phyloP scores from a whole-genome alignment of 1,140 invertebrate species.

The Drosophila ficusphila region DNA sequence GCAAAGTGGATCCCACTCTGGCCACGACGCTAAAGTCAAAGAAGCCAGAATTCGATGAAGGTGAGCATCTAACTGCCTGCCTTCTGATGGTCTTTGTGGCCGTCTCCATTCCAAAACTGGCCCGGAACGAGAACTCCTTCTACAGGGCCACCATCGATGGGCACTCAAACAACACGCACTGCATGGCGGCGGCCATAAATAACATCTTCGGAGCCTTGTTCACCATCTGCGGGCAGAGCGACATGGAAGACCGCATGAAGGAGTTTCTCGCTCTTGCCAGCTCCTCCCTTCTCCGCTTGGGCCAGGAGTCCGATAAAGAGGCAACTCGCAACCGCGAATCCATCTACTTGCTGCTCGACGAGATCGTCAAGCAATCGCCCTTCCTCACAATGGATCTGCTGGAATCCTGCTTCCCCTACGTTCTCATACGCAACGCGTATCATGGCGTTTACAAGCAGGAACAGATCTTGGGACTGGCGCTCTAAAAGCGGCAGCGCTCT shows the following conservation, averaged over 20 bases:
- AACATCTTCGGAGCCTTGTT: conserved; percentile 98
- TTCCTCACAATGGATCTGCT: conserved; percentile 99
- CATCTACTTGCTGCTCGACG: conserved; percentile 96
- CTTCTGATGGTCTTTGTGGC: conserved; percentile 99
- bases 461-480: conserved; percentile 85
- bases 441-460: conserved; percentile 97
- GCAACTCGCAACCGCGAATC: conserved; percentile 97
- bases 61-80: conserved; percentile 96
- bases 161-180: conserved; percentile 99
- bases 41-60: conserved; percentile 93
- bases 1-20: conserved; percentile 97
- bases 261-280: conserved; percentile 98
- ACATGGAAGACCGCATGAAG: conserved; percentile 98
- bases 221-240: conserved; percentile 96
- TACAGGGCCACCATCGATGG: conserved; percentile 96
- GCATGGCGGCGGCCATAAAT: conserved; percentile 97
- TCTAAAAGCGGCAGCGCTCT: conserved; percentile 33
- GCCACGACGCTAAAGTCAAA: conserved; percentile 94
- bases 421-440: conserved; percentile 97
- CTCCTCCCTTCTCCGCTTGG: conserved; percentile 96
- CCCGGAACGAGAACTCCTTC: conserved; percentile 94
- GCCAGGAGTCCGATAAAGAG: conserved; percentile 98
- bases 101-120: conserved; percentile 98
- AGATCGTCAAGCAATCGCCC: conserved; percentile 98
- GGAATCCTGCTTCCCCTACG: conserved; percentile 99